These are phyloP conservation scores for Drosophila parthenogenetica DNA, from an alignment of 2,888 invertebrate species.

Conservation along the genomic window DNA sequence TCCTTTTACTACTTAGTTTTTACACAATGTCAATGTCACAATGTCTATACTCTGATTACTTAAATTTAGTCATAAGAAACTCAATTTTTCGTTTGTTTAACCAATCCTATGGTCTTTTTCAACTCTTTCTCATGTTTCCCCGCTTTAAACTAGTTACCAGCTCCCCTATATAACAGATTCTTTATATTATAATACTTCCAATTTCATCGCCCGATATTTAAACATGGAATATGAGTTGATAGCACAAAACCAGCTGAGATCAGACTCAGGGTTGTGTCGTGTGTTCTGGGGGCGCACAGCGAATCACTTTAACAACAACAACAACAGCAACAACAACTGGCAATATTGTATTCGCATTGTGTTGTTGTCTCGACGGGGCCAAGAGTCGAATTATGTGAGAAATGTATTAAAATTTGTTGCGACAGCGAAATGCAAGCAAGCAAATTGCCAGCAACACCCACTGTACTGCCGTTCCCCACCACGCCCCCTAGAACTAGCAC, in stretches of 20 bases:
- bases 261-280: constrained; percentile 31
- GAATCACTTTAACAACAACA: constrained; percentile 16
- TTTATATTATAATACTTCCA: background rate
- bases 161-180: background rate
- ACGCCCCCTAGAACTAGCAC: constrained; percentile 20
- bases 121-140: too few species aligned
- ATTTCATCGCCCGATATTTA: constrained; percentile 28
- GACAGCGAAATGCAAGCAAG: constrained; percentile 77
- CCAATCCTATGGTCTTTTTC: too few species aligned
- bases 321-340: constrained; percentile 19
- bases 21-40: too few species aligned
- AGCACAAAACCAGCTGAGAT: constrained; percentile 47
- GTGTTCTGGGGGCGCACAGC: constrained; percentile 6
- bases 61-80: too few species aligned
- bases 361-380: constrained; percentile 45
- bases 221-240: constrained; percentile 30
- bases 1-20: too few species aligned
- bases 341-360: constrained; percentile 31
- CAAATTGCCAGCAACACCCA: constrained; percentile 55
- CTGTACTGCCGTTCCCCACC: background rate
- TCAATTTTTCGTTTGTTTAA: too few species aligned
- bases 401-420: constrained; percentile 76
- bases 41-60: too few species aligned
- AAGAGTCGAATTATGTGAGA: constrained; percentile 72
- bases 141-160: background rate